Conservation (phyloP, 2,113 vertebrate genomes). For the Gambusia affinis region DNA sequence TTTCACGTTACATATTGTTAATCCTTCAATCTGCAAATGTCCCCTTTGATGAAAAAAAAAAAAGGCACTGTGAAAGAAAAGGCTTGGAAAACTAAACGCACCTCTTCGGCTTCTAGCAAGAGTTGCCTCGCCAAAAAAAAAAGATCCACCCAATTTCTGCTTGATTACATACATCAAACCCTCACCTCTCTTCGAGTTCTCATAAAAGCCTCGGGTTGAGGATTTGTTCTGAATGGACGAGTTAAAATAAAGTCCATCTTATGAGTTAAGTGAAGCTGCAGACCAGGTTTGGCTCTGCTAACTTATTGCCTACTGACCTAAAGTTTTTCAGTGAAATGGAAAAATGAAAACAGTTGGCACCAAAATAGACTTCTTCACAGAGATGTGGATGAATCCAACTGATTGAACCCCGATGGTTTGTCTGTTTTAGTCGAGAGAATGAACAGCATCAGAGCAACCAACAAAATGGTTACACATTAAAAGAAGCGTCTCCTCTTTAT, state of each 20-base stretch:
- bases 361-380: conserved; percentile 74
- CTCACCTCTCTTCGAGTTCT: conserved; percentile 35
- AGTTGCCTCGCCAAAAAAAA: conserved; percentile 47
- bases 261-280: conserved; percentile 6
- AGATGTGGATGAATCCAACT: conserved; percentile 56
- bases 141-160: neutral
- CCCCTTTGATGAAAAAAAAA: conserved; percentile 36
- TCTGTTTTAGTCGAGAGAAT: conserved; percentile 17
- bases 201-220: conserved; percentile 34
- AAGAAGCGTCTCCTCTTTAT: conserved; percentile 12
- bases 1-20: conserved; percentile 7
- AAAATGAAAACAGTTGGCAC: conserved; percentile 82
- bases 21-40: conserved; percentile 9
- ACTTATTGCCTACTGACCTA: conserved; percentile 79
- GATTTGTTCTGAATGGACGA: conserved; percentile 33
- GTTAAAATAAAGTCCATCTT: conserved; percentile 50
- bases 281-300: conserved; percentile 28
- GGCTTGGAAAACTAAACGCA: conserved; percentile 45
- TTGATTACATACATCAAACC: conserved; percentile 21
- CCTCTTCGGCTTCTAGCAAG: conserved; percentile 20
- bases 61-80: conserved; percentile 82
- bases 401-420: conserved; percentile 6
- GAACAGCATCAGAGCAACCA: conserved; percentile 19
- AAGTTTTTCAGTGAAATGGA: neutral
- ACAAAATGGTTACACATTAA: conserved; percentile 22